Percentiles rank a stretch among this genome's conserved stretches.
These are phyloP conservation scores for Lerema accius DNA, from an alignment of 1,140 invertebrate genomes.

Conservation along the genomic window DNA sequence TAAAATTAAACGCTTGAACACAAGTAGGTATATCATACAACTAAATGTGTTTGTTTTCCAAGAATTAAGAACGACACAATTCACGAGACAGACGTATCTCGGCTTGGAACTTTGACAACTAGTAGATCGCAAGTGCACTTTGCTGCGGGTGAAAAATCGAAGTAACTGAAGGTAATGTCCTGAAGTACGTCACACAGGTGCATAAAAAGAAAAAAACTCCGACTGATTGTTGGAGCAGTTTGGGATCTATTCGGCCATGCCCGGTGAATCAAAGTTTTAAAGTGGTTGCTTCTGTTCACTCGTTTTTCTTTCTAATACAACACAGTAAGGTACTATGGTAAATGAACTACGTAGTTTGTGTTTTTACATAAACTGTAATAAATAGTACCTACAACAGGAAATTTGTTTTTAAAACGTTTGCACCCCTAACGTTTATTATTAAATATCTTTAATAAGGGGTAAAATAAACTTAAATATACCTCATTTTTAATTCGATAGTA, in stretches of 20 bases:
- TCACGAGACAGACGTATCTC: neutral
- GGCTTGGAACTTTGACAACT: neutral
- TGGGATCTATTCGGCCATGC: slow-evolving; percentile 18
- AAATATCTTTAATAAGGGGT: no score
- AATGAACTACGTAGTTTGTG: slow-evolving; percentile 21
- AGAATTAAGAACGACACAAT: no score
- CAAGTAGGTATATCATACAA: no score
- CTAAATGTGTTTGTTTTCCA: no score
- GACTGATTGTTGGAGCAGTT: slow-evolving; percentile 28
- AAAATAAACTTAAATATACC: no score
- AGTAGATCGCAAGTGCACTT: slow-evolving; percentile 4
- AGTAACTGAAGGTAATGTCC: slow-evolving; percentile 28
- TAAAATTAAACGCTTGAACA: no score
- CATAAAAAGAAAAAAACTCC: slow-evolving; percentile 23
- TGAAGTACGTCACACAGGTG: slow-evolving; percentile 25
- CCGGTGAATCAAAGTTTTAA: slow-evolving; percentile 29
- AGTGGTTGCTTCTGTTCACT: slow-evolving; percentile 17
- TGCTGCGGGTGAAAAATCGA: slow-evolving; percentile 7
- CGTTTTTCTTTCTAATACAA: slow-evolving; percentile 29
- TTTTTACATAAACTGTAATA: no score
- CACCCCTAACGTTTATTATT: no score
- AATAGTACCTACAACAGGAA: no score
- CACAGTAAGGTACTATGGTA: slow-evolving; percentile 19
- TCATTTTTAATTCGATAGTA: no score
- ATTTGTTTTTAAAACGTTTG: no score